Percentiles rank a stretch among this genome's conserved stretches.
Evolutionary conservation across 2,797 vertebrate genomes (phyloP).

Genomic region (Pseudotriccus pelzelni): DNA sequence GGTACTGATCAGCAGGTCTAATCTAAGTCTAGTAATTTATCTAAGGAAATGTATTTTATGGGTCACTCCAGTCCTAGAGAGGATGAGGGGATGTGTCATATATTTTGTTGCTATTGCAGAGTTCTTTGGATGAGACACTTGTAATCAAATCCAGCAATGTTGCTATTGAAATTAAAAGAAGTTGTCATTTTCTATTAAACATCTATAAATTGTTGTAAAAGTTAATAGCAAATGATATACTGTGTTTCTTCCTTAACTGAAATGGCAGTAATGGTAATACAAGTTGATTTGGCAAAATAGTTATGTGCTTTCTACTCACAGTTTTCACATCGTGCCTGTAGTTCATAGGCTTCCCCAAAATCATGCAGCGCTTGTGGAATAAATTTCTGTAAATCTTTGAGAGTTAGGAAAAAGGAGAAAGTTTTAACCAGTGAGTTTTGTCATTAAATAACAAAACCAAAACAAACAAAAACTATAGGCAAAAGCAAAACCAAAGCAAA

Average conservation of each 20-base stretch:
- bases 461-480: neutral
- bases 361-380: neutral
- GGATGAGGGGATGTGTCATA: neutral
- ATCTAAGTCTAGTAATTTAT: neutral
- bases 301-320: neutral
- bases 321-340: neutral
- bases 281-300: neutral
- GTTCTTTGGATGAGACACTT: neutral
- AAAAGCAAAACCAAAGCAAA: neutral
- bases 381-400: neutral
- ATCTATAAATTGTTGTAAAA: neutral
- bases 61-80: neutral
- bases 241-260: neutral
- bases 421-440: neutral
- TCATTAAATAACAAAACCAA: neutral
- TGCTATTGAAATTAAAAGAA: neutral
- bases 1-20: neutral
- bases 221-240: neutral
- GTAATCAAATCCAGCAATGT: neutral
- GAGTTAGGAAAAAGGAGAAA: neutral
- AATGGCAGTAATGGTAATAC: neutral
- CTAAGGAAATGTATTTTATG: neutral
- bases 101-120: neutral
- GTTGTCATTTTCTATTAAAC: neutral
- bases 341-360: neutral